Evolutionary conservation across 1,140 invertebrate species (phyloP), one percentile per base, ranked within the genome.

Genomic region (Dinoponera quadriceps): DNA sequence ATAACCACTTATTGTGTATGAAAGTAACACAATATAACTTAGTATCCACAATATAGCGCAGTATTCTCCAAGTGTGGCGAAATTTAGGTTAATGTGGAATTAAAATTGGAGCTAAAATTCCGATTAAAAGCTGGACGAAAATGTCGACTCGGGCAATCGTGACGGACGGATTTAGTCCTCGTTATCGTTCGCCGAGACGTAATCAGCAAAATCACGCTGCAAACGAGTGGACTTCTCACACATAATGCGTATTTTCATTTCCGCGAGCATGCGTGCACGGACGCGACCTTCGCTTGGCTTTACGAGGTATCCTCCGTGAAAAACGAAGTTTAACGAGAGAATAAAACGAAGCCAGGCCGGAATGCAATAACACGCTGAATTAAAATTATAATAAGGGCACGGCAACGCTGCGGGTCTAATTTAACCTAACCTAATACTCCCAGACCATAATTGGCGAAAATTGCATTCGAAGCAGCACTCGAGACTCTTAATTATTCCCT

Each of bases 381-480:
- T 59, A 73, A 74, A 48, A 74, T 74, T 62, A 44, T 38, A 48
- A 62, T 74, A 48, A 74, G 25, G 44, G 57, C 60, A 73, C 29
- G 0, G 71, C 55, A 60, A 44, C 14, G 20, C 3, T 22, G 22
- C 29, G 0, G 44, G 27, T 11, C 4, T 74, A n/a, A n/a, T n/a
- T n/a, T n/a, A n/a, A 5, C 29, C 29, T 2, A 5, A 33, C 2
- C 5, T 33, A 62, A 75, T 75, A 51, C 33, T 29, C 38, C 5
- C n/a, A 44, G 14, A 29, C 33, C 33, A 11, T 27, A 48, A 48
- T 74, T 62, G 55, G 9, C 2, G 2, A 7, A 7, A 44, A 18
- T 20, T 48, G 13, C 25, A 49, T 49, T 75, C 49, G 25, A 62
- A 44, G 25, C 33, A 62, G 72, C 22, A 25, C 20, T 11, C 22